These are phyloP conservation scores for Branchipolynoe longqiensis DNA, from an alignment of 2,888 invertebrate species.

Conservation along the genomic window DNA sequence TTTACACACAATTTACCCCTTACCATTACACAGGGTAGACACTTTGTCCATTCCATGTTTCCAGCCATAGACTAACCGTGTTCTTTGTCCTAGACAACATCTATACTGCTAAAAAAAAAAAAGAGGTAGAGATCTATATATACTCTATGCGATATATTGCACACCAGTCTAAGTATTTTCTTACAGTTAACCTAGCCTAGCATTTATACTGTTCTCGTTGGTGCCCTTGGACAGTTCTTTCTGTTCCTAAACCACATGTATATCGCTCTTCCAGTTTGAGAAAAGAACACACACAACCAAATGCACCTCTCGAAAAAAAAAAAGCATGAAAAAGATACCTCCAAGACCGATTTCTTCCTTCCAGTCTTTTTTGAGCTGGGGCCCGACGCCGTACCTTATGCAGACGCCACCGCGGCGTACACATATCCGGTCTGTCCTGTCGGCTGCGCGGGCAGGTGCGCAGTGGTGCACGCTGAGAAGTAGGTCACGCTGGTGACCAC, in stretches of 20 bases:
- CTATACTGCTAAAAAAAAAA: constrained; percentile 39
- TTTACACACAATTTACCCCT: not conserved
- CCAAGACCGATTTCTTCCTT: constrained; percentile 52
- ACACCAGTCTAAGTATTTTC: constrained; percentile 52
- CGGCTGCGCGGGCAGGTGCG: not conserved
- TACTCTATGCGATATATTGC: constrained; percentile 32
- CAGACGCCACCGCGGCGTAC: constrained; percentile 15
- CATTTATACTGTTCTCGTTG: constrained; percentile 54
- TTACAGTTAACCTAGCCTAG: constrained; percentile 44
- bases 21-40: constrained; percentile 48
- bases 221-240: constrained; percentile 38
- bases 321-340: constrained; percentile 49
- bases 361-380: constrained; percentile 21
- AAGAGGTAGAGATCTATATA: no score
- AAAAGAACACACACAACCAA: no score
- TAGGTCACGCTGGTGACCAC: no score
- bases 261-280: constrained; percentile 50
- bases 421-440: constrained; percentile 10
- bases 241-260: constrained; percentile 33
- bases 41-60: constrained; percentile 56
- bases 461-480: not conserved
- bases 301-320: no score
- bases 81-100: constrained; percentile 49
- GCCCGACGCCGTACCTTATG: not conserved
- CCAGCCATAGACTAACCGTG: constrained; percentile 38